A percentile compares a stretch with the other conserved stretches of the same genome.
Conservation (phyloP, 2,888 invertebrate genomes). For the Pedicia rivosa region DNA sequence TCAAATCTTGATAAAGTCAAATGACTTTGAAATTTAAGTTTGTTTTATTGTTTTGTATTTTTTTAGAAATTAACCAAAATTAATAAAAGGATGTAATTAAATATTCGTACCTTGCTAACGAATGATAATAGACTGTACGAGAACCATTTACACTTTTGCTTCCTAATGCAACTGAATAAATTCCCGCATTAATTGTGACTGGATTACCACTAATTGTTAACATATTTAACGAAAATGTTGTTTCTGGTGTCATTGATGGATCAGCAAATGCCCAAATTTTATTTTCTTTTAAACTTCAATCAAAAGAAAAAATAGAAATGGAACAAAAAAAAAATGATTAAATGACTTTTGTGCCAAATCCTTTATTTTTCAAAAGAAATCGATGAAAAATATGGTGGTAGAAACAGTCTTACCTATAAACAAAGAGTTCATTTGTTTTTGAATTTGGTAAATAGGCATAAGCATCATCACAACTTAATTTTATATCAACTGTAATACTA, state of each 20-base stretch:
- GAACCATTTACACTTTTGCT: slow-evolving; percentile 31
- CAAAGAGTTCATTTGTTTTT: slow-evolving; percentile 21
- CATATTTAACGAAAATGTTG: too few relatives aligned
- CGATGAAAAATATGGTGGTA: slow-evolving; percentile 1
- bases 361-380: too few relatives aligned
- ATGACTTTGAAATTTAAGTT: too few relatives aligned
- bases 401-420: slow-evolving; percentile 28
- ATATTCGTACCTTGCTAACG: slow-evolving; percentile 40
- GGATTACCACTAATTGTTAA: not conserved
- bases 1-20: too few relatives aligned
- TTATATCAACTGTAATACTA: slow-evolving; percentile 50
- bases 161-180: slow-evolving; percentile 54
- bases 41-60: too few relatives aligned
- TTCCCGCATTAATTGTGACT: slow-evolving; percentile 41
- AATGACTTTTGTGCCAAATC: too few relatives aligned
- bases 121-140: slow-evolving; percentile 56
- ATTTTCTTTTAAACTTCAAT: slow-evolving; percentile 37
- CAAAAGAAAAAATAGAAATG: too few relatives aligned
- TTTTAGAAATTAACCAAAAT: not conserved
- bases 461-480: slow-evolving; percentile 41
- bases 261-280: slow-evolving; percentile 39
- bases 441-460: slow-evolving; percentile 50
- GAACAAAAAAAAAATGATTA: slow-evolving; percentile 34
- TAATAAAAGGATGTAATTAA: slow-evolving; percentile 1
- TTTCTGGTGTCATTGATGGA: not conserved